phyloP scores from a whole-genome alignment of 2,888 invertebrate species.

The Cheilosia vernalis region DNA sequence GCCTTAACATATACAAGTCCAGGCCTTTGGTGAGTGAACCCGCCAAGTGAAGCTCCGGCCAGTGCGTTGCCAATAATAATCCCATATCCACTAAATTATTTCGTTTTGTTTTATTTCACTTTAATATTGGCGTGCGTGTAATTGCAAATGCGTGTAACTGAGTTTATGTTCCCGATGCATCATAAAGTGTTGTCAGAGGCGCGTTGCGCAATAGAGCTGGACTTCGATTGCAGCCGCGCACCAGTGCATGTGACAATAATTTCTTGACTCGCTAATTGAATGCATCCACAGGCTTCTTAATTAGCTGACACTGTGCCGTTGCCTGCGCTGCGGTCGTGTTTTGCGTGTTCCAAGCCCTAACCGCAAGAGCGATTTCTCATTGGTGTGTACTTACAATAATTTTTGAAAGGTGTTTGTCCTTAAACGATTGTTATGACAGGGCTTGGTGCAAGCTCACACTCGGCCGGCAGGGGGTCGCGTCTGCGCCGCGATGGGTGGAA shows the following conservation, averaged over 20 bases:
- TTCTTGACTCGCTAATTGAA: constrained; percentile 63
- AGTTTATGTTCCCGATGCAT: constrained; percentile 65
- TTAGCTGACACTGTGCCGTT: constrained; percentile 30
- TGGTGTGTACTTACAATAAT: background rate
- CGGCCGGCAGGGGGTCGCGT: constrained; percentile 25
- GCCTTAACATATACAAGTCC: constrained; percentile 4
- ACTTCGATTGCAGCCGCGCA: constrained; percentile 15
- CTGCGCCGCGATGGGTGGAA: constrained; percentile 8
- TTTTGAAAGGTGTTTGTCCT: constrained; percentile 62
- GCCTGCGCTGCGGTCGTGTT: constrained; percentile 11
- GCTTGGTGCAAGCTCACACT: constrained; percentile 30
- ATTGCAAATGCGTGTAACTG: constrained; percentile 34
- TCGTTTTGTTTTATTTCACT: constrained; percentile 22
- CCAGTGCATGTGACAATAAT: constrained; percentile 53
- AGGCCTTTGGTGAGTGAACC: background rate
- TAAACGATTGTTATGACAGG: constrained; percentile 55
- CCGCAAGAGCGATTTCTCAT: constrained; percentile 15
- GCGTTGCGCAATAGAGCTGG: constrained; percentile 57
- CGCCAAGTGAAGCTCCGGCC: background rate
- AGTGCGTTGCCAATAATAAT: constrained; percentile 21
- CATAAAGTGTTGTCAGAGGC: constrained; percentile 58
- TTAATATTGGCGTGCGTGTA: constrained; percentile 21
- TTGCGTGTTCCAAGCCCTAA: constrained; percentile 9
- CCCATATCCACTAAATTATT: constrained; percentile 48
- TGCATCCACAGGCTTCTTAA: constrained; percentile 35